These are phyloP conservation scores for Pagrus major DNA, from an alignment of 2,113 vertebrate species.

Conservation along the genomic window DNA sequence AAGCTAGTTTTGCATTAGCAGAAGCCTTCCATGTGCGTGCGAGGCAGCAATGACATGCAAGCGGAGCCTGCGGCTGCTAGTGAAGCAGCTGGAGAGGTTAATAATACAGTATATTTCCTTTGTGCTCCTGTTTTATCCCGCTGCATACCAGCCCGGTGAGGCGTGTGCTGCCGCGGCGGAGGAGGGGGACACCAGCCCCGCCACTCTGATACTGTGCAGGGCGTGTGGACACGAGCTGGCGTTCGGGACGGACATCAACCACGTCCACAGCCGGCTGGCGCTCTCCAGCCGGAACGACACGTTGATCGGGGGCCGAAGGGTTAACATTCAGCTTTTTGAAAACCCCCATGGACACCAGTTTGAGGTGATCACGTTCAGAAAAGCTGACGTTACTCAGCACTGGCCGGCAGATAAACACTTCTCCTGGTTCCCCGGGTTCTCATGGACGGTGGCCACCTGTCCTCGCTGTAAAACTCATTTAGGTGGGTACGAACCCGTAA, in stretches of 20 bases:
- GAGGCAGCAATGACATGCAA: neutral
- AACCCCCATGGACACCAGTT: slow-evolving; percentile 81
- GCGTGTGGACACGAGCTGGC: slow-evolving; percentile 74
- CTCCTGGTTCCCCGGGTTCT: slow-evolving; percentile 69
- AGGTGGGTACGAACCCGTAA: slow-evolving; percentile 52
- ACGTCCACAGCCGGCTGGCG: slow-evolving; percentile 71
- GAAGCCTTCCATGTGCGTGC: slow-evolving; percentile 20
- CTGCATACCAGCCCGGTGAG: neutral
- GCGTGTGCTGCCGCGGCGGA: slow-evolving; percentile 38
- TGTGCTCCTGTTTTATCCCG: slow-evolving; percentile 13
- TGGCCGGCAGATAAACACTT: slow-evolving; percentile 78
- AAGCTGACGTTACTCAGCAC: slow-evolving; percentile 70
- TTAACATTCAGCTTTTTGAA: slow-evolving; percentile 70
- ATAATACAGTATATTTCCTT: neutral
- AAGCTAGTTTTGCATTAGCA: neutral
- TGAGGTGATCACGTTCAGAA: slow-evolving; percentile 77
- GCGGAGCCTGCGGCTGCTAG: neutral
- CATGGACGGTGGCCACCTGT: slow-evolving; percentile 75
- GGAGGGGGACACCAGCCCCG: slow-evolving; percentile 18
- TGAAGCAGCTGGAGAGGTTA: neutral
- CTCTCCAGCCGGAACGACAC: slow-evolving; percentile 71
- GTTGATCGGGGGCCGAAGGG: slow-evolving; percentile 28
- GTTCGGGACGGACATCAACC: slow-evolving; percentile 36
- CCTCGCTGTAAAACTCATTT: slow-evolving; percentile 66
- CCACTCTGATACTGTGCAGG: slow-evolving; percentile 59